Evolutionary conservation across 2,797 vertebrate genomes (phyloP).

Genomic region (Eulemur mongoz): DNA sequence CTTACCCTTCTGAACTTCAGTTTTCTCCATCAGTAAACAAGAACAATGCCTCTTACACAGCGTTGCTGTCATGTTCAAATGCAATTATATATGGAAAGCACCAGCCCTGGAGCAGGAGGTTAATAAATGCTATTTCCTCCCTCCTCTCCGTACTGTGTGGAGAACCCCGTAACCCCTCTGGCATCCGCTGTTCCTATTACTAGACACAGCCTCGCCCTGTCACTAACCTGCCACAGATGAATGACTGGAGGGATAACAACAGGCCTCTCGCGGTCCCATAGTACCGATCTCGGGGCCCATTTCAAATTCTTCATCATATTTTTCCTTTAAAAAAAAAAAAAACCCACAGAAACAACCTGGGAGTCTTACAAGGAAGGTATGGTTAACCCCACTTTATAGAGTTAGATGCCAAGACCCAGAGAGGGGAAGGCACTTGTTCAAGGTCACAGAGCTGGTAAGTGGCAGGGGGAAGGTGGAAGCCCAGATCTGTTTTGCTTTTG

Average conservation of each 20-base stretch:
- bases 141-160: accelerated
- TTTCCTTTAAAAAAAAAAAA: neutral
- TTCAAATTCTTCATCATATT: neutral
- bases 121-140: accelerated
- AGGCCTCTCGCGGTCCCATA: neutral
- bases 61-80: accelerated
- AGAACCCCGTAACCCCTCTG: accelerated
- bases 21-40: neutral
- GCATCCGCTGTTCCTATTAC: neutral
- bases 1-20: neutral
- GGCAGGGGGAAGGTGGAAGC: neutral
- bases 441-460: neutral
- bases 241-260: neutral
- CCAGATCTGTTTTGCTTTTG: neutral
- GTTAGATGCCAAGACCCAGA: neutral
- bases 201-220: accelerated
- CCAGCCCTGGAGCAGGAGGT: neutral
- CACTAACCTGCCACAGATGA: neutral
- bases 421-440: neutral
- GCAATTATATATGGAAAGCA: accelerated
- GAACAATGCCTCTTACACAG: accelerated
- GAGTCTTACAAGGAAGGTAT: neutral
- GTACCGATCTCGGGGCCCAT: neutral
- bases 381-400: neutral
- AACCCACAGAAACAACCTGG: neutral